A percentile compares a stretch with the other conserved stretches of the same genome.
These are phyloP conservation scores for Picus viridis DNA, from an alignment of 2,797 vertebrate genomes.

Conservation along the genomic window DNA sequence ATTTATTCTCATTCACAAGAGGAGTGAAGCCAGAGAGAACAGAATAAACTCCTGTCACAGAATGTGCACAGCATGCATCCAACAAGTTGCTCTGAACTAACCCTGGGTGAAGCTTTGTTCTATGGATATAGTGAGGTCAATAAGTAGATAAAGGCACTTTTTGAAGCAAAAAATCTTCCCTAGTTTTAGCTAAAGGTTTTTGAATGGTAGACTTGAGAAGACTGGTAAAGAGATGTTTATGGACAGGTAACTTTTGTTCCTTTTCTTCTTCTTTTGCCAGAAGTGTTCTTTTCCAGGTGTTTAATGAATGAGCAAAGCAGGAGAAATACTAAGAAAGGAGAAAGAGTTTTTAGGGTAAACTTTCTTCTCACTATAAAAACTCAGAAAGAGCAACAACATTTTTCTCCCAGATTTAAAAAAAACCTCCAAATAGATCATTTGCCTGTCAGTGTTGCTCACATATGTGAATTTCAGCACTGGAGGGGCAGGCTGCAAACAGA, in stretches of 20 bases:
- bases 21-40: not conserved
- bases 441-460: fast-evolving
- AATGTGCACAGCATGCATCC: not conserved
- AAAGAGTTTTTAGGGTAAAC: not conserved
- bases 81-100: not conserved
- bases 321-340: not conserved
- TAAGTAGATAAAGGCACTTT: not conserved
- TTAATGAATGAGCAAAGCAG: not conserved
- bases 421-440: not conserved
- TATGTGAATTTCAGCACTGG: not conserved
- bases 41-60: not conserved
- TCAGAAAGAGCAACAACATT: not conserved
- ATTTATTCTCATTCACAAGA: not conserved
- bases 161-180: not conserved
- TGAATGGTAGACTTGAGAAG: not conserved
- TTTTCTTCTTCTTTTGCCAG: not conserved
- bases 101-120: not conserved
- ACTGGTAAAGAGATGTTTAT: not conserved
- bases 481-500: not conserved
- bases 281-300: not conserved
- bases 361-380: not conserved
- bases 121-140: not conserved
- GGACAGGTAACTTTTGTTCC: not conserved
- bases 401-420: not conserved
- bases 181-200: not conserved